A percentile compares a stretch with the other conserved stretches of the same genome.
Evolutionary conservation across 1,140 invertebrate species (phyloP).

Genomic region (Drosophila kepulauana): DNA sequence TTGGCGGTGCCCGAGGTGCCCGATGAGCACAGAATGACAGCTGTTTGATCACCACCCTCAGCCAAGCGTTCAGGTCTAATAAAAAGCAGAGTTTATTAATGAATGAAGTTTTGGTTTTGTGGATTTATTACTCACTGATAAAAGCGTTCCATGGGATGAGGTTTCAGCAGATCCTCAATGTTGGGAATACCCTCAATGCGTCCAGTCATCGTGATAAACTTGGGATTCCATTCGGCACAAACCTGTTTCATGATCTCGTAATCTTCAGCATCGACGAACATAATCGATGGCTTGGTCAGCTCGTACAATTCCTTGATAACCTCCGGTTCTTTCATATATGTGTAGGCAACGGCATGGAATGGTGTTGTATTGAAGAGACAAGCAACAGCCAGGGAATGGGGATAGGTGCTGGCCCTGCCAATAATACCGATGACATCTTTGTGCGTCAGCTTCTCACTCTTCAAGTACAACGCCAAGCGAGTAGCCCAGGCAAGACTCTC

Average conservation of each 20-base stretch:
- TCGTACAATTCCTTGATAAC: conserved; percentile 51
- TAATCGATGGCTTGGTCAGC: conserved; percentile 67
- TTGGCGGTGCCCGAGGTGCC: conserved; percentile 93
- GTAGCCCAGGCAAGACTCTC: conserved; percentile 53
- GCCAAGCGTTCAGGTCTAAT: conserved; percentile 46
- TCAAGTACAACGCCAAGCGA: conserved; percentile 61
- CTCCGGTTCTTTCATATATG: conserved; percentile 52
- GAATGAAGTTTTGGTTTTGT: background rate
- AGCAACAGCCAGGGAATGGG: conserved; percentile 55
- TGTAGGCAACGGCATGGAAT: conserved; percentile 69
- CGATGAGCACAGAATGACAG: conserved; percentile 86
- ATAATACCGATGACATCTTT: conserved; percentile 63
- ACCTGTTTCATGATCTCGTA: conserved; percentile 65
- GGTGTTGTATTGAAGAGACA: conserved; percentile 64
- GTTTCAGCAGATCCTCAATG: conserved; percentile 55
- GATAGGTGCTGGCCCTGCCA: conserved; percentile 62
- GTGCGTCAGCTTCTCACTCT: conserved; percentile 58
- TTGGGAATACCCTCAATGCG: conserved; percentile 63
- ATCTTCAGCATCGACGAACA: conserved; percentile 69
- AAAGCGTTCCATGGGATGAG: conserved; percentile 49
- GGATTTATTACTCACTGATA: conserved; percentile 46
- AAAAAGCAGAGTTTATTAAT: background rate
- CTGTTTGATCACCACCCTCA: conserved; percentile 52
- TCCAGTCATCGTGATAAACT: conserved; percentile 59
- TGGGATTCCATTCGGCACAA: conserved; percentile 53